phyloP scores from a whole-genome alignment of 2,113 vertebrate species.

The Choloepus hoffmanni region DNA sequence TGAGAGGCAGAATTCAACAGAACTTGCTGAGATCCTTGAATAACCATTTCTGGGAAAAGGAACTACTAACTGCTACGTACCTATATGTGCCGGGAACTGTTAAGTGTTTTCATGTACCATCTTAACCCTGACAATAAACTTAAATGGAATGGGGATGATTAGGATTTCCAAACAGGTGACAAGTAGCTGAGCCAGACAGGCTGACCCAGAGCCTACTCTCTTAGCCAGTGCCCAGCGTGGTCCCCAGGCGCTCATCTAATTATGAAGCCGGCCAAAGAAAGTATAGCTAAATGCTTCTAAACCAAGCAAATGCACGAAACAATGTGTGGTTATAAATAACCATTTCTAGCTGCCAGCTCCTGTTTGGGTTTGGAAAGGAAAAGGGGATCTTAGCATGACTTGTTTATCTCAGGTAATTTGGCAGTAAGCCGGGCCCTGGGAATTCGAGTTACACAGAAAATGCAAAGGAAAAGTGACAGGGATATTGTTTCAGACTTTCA shows the following conservation, averaged over 20 bases:
- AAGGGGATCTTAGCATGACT: slow-evolving; percentile 70
- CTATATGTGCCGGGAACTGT: not conserved
- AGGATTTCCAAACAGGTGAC: not conserved
- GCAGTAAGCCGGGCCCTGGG: slow-evolving; percentile 68
- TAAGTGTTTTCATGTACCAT: not conserved
- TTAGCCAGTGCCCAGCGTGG: not conserved
- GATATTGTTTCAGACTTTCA: slow-evolving; percentile 38
- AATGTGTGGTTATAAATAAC: slow-evolving; percentile 67
- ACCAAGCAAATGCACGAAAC: not conserved
- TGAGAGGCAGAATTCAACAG: not conserved
- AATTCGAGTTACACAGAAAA: slow-evolving; percentile 71
- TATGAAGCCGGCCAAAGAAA: not conserved
- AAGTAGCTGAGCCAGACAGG: not conserved
- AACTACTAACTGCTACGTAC: not conserved
- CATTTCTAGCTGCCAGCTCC: slow-evolving; percentile 71
- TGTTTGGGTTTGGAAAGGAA: slow-evolving; percentile 67
- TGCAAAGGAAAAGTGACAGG: slow-evolving; percentile 60
- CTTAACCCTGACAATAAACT: not conserved
- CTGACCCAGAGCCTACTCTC: not conserved
- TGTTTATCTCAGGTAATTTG: slow-evolving; percentile 80
- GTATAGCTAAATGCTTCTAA: not conserved
- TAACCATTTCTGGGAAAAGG: not conserved
- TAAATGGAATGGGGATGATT: not conserved
- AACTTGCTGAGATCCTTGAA: not conserved
- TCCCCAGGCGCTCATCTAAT: not conserved